Percentiles rank a stretch among this genome's conserved stretches.
phyloP scores from a whole-genome alignment of 2,888 invertebrate genomes.

The Chalcosyrphus nemorum region DNA sequence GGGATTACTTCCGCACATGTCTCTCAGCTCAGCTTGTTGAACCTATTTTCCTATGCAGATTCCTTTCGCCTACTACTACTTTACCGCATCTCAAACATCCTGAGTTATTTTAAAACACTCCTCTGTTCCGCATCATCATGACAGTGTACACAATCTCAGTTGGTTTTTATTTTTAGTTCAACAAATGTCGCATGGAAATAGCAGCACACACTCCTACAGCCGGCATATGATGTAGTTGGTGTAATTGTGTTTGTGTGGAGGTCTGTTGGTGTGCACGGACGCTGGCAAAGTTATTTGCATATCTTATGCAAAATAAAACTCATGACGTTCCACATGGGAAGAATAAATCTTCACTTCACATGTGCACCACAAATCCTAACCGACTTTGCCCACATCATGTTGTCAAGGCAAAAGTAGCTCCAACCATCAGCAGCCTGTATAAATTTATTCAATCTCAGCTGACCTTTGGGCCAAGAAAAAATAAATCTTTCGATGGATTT shows the following conservation, averaged over 20 bases:
- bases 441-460: conserved; percentile 59
- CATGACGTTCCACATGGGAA: conserved; percentile 52
- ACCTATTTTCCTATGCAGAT: conserved; percentile 3
- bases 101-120: conserved; percentile 42
- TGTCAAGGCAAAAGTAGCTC: not conserved
- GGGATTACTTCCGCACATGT: conserved; percentile 15
- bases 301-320: conserved; percentile 69
- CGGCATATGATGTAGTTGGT: conserved; percentile 61
- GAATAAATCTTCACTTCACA: conserved; percentile 59
- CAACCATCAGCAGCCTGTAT: not conserved
- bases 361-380: conserved; percentile 35
- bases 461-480: conserved; percentile 18
- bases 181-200: conserved; percentile 31
- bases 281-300: conserved; percentile 44
- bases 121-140: conserved; percentile 20
- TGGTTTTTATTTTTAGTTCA: conserved; percentile 55
- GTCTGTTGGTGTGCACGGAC: conserved; percentile 10
- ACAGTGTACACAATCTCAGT: conserved; percentile 42
- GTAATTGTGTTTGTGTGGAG: conserved; percentile 38
- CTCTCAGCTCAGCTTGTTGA: conserved; percentile 26
- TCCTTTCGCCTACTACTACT: not conserved
- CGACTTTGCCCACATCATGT: conserved; percentile 34
- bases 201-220: conserved; percentile 35
- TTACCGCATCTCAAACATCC: conserved; percentile 22
- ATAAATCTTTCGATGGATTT: conserved; percentile 20